These are phyloP conservation scores for Phalacrocorax brasilianus DNA, from an alignment of 2,113 vertebrate species.

Conservation along the genomic window DNA sequence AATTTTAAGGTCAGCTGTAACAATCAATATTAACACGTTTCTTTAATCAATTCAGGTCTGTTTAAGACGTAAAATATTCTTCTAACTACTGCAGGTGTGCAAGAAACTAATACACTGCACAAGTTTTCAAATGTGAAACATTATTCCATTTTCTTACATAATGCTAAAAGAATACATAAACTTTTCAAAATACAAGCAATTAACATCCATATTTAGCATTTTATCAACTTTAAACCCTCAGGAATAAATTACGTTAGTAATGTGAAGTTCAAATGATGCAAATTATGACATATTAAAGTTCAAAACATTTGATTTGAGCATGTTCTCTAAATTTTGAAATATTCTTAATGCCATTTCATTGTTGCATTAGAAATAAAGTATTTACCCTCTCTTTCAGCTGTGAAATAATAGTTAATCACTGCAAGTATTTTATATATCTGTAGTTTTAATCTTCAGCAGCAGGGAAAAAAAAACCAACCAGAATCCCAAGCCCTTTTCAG, in stretches of 20 bases:
- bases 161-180: neutral
- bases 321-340: neutral
- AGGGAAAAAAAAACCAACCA: neutral
- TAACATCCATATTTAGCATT: neutral
- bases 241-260: neutral
- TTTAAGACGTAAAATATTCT: neutral
- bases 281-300: neutral
- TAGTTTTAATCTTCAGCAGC: neutral
- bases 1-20: neutral
- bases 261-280: neutral
- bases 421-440: neutral
- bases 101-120: neutral
- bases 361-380: neutral
- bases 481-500: neutral
- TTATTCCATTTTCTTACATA: neutral
- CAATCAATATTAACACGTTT: neutral
- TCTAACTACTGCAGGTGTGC: neutral
- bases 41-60: neutral
- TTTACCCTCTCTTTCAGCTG: neutral
- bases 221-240: neutral
- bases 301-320: neutral
- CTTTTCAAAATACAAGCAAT: neutral
- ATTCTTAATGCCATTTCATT: neutral
- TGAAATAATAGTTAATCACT: neutral
- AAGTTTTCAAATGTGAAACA: neutral